These are phyloP conservation scores for Arothron firmamentum DNA, from an alignment of 2,113 vertebrate species.

Conservation along the genomic window DNA sequence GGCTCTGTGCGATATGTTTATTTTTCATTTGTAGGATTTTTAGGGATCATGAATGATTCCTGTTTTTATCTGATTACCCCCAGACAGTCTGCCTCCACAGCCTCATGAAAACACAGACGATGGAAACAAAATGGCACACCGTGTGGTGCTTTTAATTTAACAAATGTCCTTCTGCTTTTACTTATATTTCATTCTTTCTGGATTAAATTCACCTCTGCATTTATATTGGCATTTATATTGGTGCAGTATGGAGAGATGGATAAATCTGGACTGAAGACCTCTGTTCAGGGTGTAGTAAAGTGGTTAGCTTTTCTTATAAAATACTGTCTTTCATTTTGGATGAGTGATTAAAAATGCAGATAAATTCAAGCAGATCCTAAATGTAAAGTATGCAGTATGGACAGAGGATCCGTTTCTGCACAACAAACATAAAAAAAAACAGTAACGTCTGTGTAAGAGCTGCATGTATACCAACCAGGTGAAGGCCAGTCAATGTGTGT, in stretches of 20 bases:
- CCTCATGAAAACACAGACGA: conserved; percentile 65
- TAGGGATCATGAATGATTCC: conserved; percentile 71
- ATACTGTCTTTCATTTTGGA: conserved; percentile 36
- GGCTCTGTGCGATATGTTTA: conserved; percentile 63
- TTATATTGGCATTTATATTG: conserved; percentile 26
- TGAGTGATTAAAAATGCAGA: conserved; percentile 47
- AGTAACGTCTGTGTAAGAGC: conserved; percentile 51
- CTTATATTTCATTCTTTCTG: conserved; percentile 34
- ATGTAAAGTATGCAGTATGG: conserved; percentile 23
- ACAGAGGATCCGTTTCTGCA: conserved; percentile 53
- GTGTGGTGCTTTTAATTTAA: conserved; percentile 53
- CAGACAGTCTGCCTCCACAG: conserved; percentile 74
- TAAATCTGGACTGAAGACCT: conserved; percentile 19
- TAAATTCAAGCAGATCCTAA: conserved; percentile 45
- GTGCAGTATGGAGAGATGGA: conserved; percentile 15
- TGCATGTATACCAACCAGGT: conserved; percentile 56
- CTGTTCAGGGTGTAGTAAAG: conserved; percentile 38
- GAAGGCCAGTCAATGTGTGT: conserved; percentile 17
- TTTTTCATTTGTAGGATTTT: conserved; percentile 76
- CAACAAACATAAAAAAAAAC: conserved; percentile 44
- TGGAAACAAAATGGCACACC: conserved; percentile 50
- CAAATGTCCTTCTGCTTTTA: conserved; percentile 55
- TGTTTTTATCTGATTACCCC: conserved; percentile 75
- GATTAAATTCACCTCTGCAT: conserved; percentile 43
- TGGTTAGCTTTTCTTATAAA: conserved; percentile 24